Evolutionary conservation across 2,888 invertebrate genomes (phyloP).

Genomic region (Marasmarcha lunaedactyla): DNA sequence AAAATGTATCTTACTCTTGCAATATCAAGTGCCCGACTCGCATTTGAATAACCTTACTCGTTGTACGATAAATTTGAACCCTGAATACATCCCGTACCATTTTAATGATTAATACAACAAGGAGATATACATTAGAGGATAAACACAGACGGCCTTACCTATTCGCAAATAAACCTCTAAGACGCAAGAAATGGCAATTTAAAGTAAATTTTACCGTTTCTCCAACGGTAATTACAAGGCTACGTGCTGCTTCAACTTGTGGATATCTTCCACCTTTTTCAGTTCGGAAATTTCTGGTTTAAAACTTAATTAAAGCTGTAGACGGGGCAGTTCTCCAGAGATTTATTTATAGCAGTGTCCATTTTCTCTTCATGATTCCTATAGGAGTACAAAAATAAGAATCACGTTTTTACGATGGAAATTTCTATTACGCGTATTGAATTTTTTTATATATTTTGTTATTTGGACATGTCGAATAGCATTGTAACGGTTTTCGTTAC

Average conservation of each 20-base stretch:
- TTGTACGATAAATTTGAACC: too few relatives aligned
- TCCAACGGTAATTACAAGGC: background rate
- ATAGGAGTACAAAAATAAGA: conserved; percentile 18
- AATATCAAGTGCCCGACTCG: too few relatives aligned
- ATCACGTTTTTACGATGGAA: background rate
- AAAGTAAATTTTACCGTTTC: background rate
- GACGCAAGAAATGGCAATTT: conserved; percentile 1
- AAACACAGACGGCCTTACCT: too few relatives aligned
- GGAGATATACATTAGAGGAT: too few relatives aligned
- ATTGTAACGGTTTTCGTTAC: background rate
- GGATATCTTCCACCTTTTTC: conserved; percentile 32
- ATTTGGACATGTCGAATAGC: background rate
- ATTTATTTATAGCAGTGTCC: conserved; percentile 53
- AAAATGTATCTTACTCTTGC: too few relatives aligned
- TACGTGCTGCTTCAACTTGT: conserved; percentile 28
- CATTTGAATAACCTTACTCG: too few relatives aligned
- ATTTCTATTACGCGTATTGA: background rate
- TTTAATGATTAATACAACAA: too few relatives aligned
- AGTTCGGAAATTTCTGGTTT: conserved; percentile 41
- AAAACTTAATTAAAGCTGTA: conserved; percentile 63
- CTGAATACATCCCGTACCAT: too few relatives aligned
- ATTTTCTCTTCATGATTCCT: conserved; percentile 33
- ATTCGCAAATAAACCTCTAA: too few relatives aligned
- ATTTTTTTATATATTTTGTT: too few relatives aligned
- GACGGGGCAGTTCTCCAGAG: conserved; percentile 51